Percentiles rank a stretch among this genome's conserved stretches.
Evolutionary conservation across 2,113 vertebrate species (phyloP).

Genomic region (Zosterops borbonicus): DNA sequence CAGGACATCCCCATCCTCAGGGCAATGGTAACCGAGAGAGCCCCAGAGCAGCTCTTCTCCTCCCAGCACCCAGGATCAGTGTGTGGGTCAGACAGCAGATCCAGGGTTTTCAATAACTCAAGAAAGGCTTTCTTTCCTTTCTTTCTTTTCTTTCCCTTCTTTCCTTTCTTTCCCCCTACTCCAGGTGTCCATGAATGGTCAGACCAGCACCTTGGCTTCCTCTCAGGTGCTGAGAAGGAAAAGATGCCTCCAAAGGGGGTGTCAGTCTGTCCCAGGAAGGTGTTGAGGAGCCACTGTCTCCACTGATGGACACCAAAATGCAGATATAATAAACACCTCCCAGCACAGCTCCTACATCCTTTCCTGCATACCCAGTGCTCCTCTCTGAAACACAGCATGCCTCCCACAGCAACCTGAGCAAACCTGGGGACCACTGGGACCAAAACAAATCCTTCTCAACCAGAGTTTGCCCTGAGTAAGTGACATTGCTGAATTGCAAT

Average conservation of each 20-base stretch:
- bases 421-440: neutral
- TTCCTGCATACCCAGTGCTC: neutral
- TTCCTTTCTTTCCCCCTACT: neutral
- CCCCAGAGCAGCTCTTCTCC: neutral
- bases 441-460: neutral
- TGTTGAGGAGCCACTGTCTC: neutral
- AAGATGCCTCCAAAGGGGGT: neutral
- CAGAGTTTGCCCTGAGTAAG: neutral
- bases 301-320: neutral
- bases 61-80: neutral
- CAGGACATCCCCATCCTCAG: neutral
- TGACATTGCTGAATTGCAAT: neutral
- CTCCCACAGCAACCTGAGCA: neutral
- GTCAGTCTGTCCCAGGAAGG: neutral
- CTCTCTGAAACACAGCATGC: neutral
- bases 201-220: neutral
- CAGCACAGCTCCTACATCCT: neutral
- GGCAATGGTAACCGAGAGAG: neutral
- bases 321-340: neutral
- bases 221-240: rapidly evolving
- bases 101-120: neutral
- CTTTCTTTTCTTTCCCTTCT: neutral
- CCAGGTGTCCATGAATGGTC: neutral
- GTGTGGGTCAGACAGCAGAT: neutral
- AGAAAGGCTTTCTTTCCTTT: neutral